Evolutionary conservation across 2,113 vertebrate genomes (phyloP), one percentile per base, ranked within the genome.

Genomic region (Osmerus mordax): DNA sequence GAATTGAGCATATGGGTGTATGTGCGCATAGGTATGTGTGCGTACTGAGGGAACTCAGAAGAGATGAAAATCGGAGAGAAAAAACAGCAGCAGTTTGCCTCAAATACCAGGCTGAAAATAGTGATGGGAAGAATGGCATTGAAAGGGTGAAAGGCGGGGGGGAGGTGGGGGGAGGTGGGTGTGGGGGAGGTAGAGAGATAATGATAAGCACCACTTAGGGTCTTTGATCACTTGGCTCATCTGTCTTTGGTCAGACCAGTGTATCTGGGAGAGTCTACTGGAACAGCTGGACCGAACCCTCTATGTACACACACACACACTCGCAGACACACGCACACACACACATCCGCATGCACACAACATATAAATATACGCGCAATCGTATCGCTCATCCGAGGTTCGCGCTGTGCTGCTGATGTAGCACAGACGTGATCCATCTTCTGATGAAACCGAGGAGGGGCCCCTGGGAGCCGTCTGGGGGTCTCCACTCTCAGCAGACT

Each of bases 211-310:
- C 83, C 78, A 89, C 89, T 89, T 89, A 87, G 76, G 78, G 83
- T 83, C 86, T 91, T 91, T 91, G 89, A 89, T 89, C 88, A 75
- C 70, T 61, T 81, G 68, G 60, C 77, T 87, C 86, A 89, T 89
- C 84, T 84, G 87, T 89, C 86, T 82, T 32, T 78, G 77, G 83
- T 81, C 80, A 2, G 21, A 84, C 76, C 71, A 73, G 78, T 71
- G 69, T 77, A 76, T 83, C 79, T 86, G 84, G 86, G 84, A 88
- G 87, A 87, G 88, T 88, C 79, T 65, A 80, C 63, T 36, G 53
- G 53, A 54, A 54, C 53, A 54, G 53, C 53, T 25, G 25, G 61
- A 63, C 61, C 28, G 28, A 63, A 29, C 28, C 28, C 23, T 63
- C 25, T 28, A 28, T 7, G 28, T 63, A 4, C 1, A 13, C 29